These are phyloP conservation scores for Achroia grisella DNA, from an alignment of 1,140 invertebrate species.

Conservation along the genomic window DNA sequence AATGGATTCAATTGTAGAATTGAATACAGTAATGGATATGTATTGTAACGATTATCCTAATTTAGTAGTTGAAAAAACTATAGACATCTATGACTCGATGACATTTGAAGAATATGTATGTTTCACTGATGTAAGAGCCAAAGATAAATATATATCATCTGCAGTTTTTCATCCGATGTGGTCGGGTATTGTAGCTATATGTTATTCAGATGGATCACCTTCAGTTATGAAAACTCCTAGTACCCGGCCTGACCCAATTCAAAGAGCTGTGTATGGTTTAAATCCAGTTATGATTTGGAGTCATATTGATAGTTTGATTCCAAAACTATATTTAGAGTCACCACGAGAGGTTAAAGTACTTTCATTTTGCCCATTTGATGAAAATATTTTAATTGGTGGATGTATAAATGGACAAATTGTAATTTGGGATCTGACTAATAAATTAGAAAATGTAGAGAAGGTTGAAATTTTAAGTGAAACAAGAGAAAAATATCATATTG, in stretches of 20 bases:
- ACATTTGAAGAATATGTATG: conserved; percentile 76
- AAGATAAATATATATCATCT: conserved; percentile 78
- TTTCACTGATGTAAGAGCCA: conserved; percentile 76
- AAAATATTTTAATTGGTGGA: conserved; percentile 81
- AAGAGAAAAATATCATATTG: conserved; percentile 76
- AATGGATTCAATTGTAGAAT: conserved; percentile 62
- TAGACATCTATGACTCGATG: conserved; percentile 48
- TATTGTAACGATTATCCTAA: conserved; percentile 78
- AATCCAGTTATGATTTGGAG: conserved; percentile 84
- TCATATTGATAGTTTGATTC: conserved; percentile 79
- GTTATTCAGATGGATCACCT: conserved; percentile 75
- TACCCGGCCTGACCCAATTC: conserved; percentile 60
- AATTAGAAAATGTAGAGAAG: conserved; percentile 77
- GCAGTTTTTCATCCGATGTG: conserved; percentile 81
- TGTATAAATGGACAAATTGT: conserved; percentile 81
- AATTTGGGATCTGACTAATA: conserved; percentile 82
- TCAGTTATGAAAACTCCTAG: conserved; percentile 51
- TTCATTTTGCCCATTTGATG: conserved; percentile 80
- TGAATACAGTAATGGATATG: conserved; percentile 78
- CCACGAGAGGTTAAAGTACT: conserved; percentile 77
- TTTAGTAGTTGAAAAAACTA: conserved; percentile 60
- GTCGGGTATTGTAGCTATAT: conserved; percentile 77
- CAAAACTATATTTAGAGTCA: conserved; percentile 80
- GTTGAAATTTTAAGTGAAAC: conserved; percentile 76
- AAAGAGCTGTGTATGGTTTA: conserved; percentile 70